These are phyloP conservation scores for Meiosimyza decipiens DNA, from an alignment of 2,888 invertebrate species.

Conservation along the genomic window DNA sequence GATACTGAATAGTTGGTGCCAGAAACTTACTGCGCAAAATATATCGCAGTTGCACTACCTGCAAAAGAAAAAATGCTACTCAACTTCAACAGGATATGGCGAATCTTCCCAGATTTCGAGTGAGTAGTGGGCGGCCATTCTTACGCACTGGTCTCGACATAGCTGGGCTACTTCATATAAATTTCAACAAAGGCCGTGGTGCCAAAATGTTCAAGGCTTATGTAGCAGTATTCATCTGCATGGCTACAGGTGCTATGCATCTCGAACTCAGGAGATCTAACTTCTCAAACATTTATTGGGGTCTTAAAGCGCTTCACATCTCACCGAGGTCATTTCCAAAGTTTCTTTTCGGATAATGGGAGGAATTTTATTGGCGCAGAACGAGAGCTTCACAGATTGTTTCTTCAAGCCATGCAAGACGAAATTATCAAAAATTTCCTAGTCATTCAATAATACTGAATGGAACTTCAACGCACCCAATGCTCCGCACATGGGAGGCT, in stretches of 20 bases:
- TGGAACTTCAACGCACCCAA: conserved; percentile 35
- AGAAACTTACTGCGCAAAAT: conserved; percentile 11
- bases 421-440: not conserved
- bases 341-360: conserved; percentile 4
- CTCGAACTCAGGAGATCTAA: conserved; percentile 12
- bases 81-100: conserved; percentile 27
- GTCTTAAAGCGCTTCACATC: not conserved
- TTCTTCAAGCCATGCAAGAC: not conserved
- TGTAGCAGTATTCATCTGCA: conserved; percentile 24
- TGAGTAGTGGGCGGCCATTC: not conserved
- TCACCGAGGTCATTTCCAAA: conserved; percentile 8
- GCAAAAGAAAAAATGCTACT: not conserved
- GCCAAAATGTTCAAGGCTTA: conserved; percentile 28
- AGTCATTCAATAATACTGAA: not conserved
- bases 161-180: conserved; percentile 21
- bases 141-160: conserved; percentile 15
- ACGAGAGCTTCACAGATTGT: not conserved
- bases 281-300: not conserved
- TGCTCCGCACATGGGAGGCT: conserved; percentile 35
- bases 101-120: conserved; percentile 14
- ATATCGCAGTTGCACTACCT: conserved; percentile 6
- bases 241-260: conserved; percentile 17
- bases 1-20: conserved; percentile 9
- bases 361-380: conserved; percentile 16
- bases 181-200: conserved; percentile 19